These are phyloP conservation scores for Euwallacea similis DNA, from an alignment of 1,140 invertebrate species.

Conservation along the genomic window DNA sequence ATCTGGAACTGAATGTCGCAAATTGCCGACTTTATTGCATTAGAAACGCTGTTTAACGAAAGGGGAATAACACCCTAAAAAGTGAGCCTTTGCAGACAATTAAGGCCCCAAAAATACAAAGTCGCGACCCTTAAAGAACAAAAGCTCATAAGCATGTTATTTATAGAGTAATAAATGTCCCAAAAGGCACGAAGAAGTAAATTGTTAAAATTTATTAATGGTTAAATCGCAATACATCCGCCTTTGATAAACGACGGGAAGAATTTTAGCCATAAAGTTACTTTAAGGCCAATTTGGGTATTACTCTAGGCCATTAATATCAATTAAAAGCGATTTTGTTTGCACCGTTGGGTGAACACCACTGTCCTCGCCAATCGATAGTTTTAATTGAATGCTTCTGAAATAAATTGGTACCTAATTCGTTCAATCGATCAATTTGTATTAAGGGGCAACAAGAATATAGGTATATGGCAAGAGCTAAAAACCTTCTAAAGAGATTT, in stretches of 20 bases:
- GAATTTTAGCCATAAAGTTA: conserved; percentile 42
- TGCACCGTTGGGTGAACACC: conserved; percentile 31
- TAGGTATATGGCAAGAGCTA: too few relatives aligned
- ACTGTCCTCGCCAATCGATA: conserved; percentile 24
- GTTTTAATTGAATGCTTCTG: conserved; percentile 32
- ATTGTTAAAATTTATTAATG: conserved; percentile 40
- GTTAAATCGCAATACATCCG: conserved; percentile 34
- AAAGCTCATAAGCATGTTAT: conserved; percentile 39
- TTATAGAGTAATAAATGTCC: conserved; percentile 41
- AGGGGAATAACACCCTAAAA: not conserved
- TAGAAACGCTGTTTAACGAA: too few relatives aligned
- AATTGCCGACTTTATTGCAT: conserved; percentile 19
- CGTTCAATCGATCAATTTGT: too few relatives aligned
- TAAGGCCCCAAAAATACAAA: conserved; percentile 11
- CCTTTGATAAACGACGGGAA: conserved; percentile 38
- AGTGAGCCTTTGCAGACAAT: conserved; percentile 18
- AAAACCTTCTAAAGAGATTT: conserved; percentile 8
- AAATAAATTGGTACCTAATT: too few relatives aligned
- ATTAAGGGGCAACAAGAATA: too few relatives aligned
- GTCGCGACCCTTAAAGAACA: conserved; percentile 22
- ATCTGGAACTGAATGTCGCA: conserved; percentile 26
- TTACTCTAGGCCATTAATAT: conserved; percentile 39
- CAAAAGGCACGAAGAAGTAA: conserved; percentile 35
- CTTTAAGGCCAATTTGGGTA: conserved; percentile 42
- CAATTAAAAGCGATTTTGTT: conserved; percentile 41